phyloP scores from a whole-genome alignment of 2,888 invertebrate genomes.

The Camptogramma bilineatum region DNA sequence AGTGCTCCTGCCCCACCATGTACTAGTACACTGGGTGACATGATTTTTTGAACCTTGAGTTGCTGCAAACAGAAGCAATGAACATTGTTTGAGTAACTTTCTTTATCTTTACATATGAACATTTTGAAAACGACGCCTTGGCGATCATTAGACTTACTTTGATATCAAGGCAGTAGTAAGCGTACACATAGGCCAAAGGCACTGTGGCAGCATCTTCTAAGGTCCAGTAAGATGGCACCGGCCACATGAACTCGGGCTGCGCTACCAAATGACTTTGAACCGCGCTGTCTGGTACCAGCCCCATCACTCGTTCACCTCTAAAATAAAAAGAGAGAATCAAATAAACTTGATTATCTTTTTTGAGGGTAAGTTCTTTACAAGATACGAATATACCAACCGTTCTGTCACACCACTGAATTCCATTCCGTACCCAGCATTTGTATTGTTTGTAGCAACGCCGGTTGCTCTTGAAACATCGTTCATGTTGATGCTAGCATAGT shows the following conservation, averaged over 20 bases:
- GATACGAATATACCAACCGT: constrained; percentile 49
- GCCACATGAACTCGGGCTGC: constrained; percentile 85
- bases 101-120: too few species aligned
- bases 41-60: background rate
- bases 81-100: too few species aligned
- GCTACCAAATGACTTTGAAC: constrained; percentile 85
- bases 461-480: constrained; percentile 54
- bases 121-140: too few species aligned
- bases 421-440: constrained; percentile 55
- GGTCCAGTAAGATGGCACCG: constrained; percentile 88
- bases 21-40: constrained; percentile 48
- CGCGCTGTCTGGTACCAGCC: constrained; percentile 81
- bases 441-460: constrained; percentile 44
- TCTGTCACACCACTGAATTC: constrained; percentile 69
- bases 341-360: too few species aligned
- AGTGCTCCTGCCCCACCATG: constrained; percentile 68
- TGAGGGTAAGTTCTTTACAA: too few species aligned
- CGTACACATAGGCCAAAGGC: constrained; percentile 89
- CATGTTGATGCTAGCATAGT: constrained; percentile 53
- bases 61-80: background rate
- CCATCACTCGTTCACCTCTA: constrained; percentile 87
- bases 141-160: constrained; percentile 10
- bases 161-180: constrained; percentile 63
- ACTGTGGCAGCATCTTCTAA: constrained; percentile 91
- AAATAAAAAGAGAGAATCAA: too few species aligned